phyloP scores from a whole-genome alignment of 2,113 vertebrate species.

The Pelecanus crispus region DNA sequence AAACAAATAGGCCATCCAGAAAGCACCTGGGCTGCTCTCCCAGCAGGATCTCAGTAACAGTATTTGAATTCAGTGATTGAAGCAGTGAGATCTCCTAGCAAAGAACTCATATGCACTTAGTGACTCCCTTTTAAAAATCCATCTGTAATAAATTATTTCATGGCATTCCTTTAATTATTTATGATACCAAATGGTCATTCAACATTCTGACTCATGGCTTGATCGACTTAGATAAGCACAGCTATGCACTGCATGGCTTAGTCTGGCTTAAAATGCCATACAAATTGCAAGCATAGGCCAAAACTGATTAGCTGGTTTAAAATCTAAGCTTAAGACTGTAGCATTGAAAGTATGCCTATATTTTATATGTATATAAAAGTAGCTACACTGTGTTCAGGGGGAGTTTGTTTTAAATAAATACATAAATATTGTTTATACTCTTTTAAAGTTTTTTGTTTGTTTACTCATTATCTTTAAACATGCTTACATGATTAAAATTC shows the following conservation, averaged over 20 bases:
- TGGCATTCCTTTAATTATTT: slow-evolving; percentile 27
- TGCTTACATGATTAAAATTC: background rate
- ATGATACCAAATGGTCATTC: slow-evolving; percentile 11
- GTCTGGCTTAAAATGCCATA: background rate
- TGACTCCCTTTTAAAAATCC: slow-evolving; percentile 25
- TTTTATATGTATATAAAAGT: background rate
- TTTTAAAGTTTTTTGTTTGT: background rate
- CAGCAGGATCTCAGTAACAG: slow-evolving; percentile 11
- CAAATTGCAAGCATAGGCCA: background rate
- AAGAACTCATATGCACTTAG: slow-evolving; percentile 25
- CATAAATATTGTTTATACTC: background rate
- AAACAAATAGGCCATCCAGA: background rate
- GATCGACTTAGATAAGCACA: slow-evolving; percentile 17
- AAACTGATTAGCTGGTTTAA: background rate
- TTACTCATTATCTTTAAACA: background rate
- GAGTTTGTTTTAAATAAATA: background rate
- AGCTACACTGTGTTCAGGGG: background rate
- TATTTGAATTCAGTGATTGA: slow-evolving; percentile 42
- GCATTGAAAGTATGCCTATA: background rate
- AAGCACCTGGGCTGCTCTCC: background rate
- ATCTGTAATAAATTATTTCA: slow-evolving; percentile 60
- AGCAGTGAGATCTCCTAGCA: background rate
- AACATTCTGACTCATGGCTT: slow-evolving; percentile 2
- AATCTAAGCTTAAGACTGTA: background rate
- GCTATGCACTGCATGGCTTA: background rate